Evolutionary conservation across 2,888 invertebrate species (phyloP), one percentile per base, ranked within the genome.

Genomic region (Tiliacea aurago): DNA sequence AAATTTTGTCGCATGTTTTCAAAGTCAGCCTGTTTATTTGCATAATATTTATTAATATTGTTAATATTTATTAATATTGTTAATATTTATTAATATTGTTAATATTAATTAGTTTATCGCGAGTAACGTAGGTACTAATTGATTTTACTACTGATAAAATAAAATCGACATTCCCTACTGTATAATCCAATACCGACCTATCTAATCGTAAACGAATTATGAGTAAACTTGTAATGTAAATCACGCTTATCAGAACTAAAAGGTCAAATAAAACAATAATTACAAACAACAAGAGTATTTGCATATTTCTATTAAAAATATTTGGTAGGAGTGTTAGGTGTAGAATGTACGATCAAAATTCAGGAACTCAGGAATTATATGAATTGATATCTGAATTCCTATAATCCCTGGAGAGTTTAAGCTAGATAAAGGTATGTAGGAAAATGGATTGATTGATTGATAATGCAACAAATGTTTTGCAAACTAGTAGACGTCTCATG

Each of bases 161-260:
- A 20, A 80, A 62, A 76, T 75, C 49, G 5, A 37, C 28, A 81
- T 58, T 64, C 45, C 33, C 23, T 41, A 33, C 41, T 55, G 23
- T 23, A 18, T 59, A 59, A 72, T 53, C 59, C 53, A 61, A 20
- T 41, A 61, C 18, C 13, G 9, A 59, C 15, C n/a, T 74, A 81
- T 77, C 83, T 78, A 70, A 78, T 78, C 83, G 13, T 51, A 64
- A 56, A 65, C 23, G 7, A 66, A 61, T 80, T 20, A 55, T 33
- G 41, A 20, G 13, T 41, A 45, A n/a, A 78, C 18, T 47, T n/a
- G 13, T 28, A 37, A 51, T 59, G 41, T n/a, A 59, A 72, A 59
- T 59, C 20, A 75, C 20, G 20, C 10, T 56, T 81, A 81, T 81
- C 55, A 43, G 43, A 28, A 47, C 2, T 41, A 37, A 28, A 10